phyloP scores from a whole-genome alignment of 1,140 invertebrate genomes.

The Geopemphigus sp. region DNA sequence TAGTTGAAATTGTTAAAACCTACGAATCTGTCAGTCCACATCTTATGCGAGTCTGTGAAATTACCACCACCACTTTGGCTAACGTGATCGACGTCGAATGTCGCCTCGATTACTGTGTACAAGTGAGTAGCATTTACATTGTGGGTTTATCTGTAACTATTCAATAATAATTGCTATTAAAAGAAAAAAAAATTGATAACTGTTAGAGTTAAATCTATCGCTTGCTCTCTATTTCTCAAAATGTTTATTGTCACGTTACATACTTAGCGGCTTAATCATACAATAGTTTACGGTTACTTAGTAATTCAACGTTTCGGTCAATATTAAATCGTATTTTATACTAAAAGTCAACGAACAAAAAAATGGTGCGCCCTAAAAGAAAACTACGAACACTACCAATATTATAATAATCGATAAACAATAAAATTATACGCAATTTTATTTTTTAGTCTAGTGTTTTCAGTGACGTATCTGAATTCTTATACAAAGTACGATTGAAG shows the following conservation, averaged over 20 bases:
- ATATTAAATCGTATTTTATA: conserved; percentile 1
- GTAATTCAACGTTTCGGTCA: background rate
- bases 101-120: conserved; percentile 30
- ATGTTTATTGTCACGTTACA: conserved; percentile 28
- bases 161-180: background rate
- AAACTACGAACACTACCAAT: background rate
- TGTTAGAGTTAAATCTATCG: background rate
- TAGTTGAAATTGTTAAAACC: conserved; percentile 24
- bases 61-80: conserved; percentile 26
- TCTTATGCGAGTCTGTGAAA: conserved; percentile 6
- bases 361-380: background rate
- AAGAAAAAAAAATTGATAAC: background rate
- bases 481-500: conserved; percentile 45
- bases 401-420: conserved; percentile 6
- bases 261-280: background rate
- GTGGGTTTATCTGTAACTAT: background rate
- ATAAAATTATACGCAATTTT: background rate
- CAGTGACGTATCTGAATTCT: conserved; percentile 39
- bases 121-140: no score
- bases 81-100: conserved; percentile 36
- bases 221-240: background rate
- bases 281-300: background rate
- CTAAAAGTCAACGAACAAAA: background rate
- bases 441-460: conserved; percentile 47
- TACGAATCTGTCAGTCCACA: conserved; percentile 24